phyloP scores from a whole-genome alignment of 2,888 invertebrate genomes.

The Cephus rjabovi region DNA sequence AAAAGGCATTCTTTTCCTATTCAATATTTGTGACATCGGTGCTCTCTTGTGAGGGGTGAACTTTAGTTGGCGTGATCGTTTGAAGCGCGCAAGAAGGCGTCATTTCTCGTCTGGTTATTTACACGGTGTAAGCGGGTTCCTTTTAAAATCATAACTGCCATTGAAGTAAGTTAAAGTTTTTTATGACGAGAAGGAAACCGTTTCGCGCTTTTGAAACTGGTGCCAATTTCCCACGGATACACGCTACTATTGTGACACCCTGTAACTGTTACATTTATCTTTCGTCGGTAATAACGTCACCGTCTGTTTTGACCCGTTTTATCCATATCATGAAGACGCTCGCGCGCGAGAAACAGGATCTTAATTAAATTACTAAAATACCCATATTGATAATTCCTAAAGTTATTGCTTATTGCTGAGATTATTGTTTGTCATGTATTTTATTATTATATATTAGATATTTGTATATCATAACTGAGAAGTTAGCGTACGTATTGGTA shows the following conservation, averaged over 20 bases:
- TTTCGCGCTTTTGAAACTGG: slow-evolving; percentile 6
- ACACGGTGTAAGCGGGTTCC: slow-evolving; percentile 7
- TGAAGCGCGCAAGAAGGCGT: too few relatives aligned
- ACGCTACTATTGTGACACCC: slow-evolving; percentile 8
- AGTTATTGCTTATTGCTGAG: too few relatives aligned
- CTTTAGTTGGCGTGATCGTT: too few relatives aligned
- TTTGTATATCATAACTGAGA: too few relatives aligned
- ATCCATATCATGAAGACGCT: neutral
- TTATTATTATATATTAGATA: too few relatives aligned
- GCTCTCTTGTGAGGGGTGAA: too few relatives aligned
- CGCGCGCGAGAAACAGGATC: neutral
- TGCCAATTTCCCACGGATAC: slow-evolving; percentile 18
- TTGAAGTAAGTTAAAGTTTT: slow-evolving; percentile 16
- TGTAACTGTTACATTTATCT: slow-evolving; percentile 1
- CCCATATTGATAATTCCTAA: too few relatives aligned
- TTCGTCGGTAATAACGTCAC: neutral
- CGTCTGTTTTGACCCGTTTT: neutral
- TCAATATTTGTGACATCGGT: too few relatives aligned
- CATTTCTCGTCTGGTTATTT: slow-evolving; percentile 10
- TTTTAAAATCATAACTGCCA: slow-evolving; percentile 14
- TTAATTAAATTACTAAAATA: neutral
- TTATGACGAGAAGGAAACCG: slow-evolving; percentile 12
- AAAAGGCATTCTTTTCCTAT: too few relatives aligned
- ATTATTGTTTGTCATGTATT: too few relatives aligned
- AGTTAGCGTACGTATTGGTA: neutral